phyloP scores from a whole-genome alignment of 2,113 vertebrate species.

The Collichthys lucidus region DNA sequence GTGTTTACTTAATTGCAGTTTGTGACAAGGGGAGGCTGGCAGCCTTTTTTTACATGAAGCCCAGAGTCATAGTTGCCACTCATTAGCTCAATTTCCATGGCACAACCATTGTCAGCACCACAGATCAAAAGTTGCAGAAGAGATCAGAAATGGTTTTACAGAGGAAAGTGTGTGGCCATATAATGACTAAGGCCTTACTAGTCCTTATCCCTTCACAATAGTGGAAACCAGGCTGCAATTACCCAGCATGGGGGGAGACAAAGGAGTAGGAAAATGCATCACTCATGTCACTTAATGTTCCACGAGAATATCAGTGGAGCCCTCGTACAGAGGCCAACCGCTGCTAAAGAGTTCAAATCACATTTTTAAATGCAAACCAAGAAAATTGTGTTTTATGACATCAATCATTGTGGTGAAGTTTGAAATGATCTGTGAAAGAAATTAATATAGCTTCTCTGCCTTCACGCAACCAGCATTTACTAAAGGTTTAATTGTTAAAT shows the following conservation, averaged over 20 bases:
- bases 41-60: conserved; percentile 4
- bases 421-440: conserved; percentile 22
- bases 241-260: conserved; percentile 61
- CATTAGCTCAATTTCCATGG: conserved; percentile 55
- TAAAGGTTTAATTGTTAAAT: background rate
- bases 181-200: conserved; percentile 49
- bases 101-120: conserved; percentile 6
- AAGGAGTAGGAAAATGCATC: conserved; percentile 66
- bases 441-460: conserved; percentile 2
- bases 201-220: conserved; percentile 46
- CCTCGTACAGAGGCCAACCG: background rate
- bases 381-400: conserved; percentile 17
- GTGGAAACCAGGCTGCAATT: conserved; percentile 67
- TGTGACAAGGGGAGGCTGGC: conserved; percentile 8
- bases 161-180: conserved; percentile 42
- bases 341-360: conserved; percentile 39
- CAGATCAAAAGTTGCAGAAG: conserved; percentile 56
- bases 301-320: conserved; percentile 40
- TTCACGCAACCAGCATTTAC: background rate
- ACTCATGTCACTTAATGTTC: conserved; percentile 57
- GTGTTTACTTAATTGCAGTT: conserved; percentile 51
- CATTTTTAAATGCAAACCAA: conserved; percentile 23
- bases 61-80: conserved; percentile 53
- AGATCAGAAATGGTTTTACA: conserved; percentile 42
- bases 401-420: conserved; percentile 28